Conservation (phyloP, 2,113 vertebrate genomes). For the Tenrec ecaudatus region DNA sequence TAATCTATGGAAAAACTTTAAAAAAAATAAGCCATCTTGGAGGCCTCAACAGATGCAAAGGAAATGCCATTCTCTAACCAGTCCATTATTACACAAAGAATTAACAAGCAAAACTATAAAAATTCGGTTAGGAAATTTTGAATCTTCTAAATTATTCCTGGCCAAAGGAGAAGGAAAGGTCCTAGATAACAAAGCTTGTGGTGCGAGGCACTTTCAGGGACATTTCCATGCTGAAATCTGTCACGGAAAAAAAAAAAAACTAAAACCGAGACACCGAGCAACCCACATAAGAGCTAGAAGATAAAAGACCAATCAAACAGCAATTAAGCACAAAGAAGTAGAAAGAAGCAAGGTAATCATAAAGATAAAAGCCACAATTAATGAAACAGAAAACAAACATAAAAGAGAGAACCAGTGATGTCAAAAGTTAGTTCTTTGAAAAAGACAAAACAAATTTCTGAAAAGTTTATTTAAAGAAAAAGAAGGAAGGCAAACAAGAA, state of each 20-base stretch:
- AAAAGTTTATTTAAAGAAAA: background rate
- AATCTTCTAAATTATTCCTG: background rate
- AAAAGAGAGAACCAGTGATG: background rate
- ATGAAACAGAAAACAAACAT: conserved; percentile 16
- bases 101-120: background rate
- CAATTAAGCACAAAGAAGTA: background rate
- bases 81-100: background rate
- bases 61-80: background rate
- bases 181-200: background rate
- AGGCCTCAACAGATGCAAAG: background rate
- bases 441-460: background rate
- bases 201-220: background rate
- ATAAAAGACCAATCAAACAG: background rate
- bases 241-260: background rate
- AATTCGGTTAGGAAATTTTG: background rate
- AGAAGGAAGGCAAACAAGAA: background rate
- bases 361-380: conserved; percentile 50
- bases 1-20: background rate
- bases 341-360: background rate
- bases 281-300: background rate
- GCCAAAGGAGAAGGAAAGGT: conserved; percentile 25
- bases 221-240: background rate
- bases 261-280: background rate
- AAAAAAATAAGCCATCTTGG: too few species aligned
- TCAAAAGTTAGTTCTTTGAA: background rate